These are phyloP conservation scores for Nestor notabilis DNA, from an alignment of 2,113 vertebrate genomes.

Conservation along the genomic window DNA sequence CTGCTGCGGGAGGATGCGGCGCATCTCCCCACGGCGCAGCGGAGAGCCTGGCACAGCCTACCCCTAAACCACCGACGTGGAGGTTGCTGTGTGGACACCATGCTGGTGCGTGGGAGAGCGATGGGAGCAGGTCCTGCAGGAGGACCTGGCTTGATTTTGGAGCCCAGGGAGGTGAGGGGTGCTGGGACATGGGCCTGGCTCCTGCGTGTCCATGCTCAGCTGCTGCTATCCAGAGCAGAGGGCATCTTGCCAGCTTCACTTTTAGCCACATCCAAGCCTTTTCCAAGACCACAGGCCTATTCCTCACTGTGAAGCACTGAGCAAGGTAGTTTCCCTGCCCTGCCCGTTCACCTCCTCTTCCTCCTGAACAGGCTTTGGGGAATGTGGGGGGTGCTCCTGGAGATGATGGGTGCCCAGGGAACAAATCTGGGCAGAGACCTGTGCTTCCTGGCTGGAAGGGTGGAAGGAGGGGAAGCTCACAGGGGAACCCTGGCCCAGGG, in stretches of 20 bases:
- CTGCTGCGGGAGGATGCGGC: neutral
- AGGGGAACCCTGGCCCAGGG: neutral
- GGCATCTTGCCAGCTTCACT: neutral
- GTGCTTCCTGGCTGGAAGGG: fast-evolving
- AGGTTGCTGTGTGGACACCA: neutral
- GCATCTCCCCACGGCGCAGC: neutral
- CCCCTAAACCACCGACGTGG: neutral
- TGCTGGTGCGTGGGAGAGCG: neutral
- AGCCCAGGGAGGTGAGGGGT: neutral
- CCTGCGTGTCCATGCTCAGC: neutral
- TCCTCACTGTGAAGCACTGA: neutral
- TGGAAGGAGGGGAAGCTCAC: neutral
- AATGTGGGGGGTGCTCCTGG: fast-evolving
- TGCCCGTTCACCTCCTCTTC: neutral
- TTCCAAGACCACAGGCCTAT: neutral
- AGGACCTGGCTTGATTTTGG: neutral
- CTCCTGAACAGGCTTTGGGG: neutral
- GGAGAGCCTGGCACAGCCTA: neutral
- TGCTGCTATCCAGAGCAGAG: neutral
- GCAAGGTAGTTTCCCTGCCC: neutral
- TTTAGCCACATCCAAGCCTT: neutral
- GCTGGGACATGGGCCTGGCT: neutral
- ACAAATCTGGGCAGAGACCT: fast-evolving
- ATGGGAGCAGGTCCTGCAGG: neutral
- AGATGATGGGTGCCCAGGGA: neutral